Evolutionary conservation across 2,888 invertebrate species (phyloP), one percentile per base, ranked within the genome.

Genomic region (Dascillus cervinus): DNA sequence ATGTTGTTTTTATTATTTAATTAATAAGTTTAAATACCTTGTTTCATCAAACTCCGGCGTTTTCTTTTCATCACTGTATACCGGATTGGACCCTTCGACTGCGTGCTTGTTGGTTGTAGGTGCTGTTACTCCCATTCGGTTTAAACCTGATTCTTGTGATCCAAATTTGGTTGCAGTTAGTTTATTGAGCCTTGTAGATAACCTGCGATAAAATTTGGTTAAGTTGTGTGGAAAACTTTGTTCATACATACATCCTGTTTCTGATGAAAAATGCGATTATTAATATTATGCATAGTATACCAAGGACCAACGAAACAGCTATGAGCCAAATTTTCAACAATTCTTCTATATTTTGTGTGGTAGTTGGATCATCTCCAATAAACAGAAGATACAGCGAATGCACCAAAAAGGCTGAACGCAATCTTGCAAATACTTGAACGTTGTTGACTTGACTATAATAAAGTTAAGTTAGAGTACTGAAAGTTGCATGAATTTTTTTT

Each of bases 51-150:
- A 69, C 42, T 73, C 69, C 0, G 67, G 69, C 0, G 65, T 62
- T 27, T 64, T 69, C 22, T 68, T 51, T 34, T 65, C 62, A 37
- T 71, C 71, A 47, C 75, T 77, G 69, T 75, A 79, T 12, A 82
- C 73, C 2, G 82, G 81, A 64, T 82, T 82, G 26, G 81, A 77
- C 10, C 82, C 82, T 53, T 79, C 79, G 2, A 72, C 61, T 0
- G 82, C 76, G 61, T 79, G 77, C 43, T 74, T 73, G 64, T 84
- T 84, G 26, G 82, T 80, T 20, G 75, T 78, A 4, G 83, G 83
- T 1, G 69, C 64, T 13, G 56, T 52, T n/a, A 56, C 64, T 25
- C 62, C 63, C 8, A 61, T 60, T 46, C 71, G 69, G 62, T 76
- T 77, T 39, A 75, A 60, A 2, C 71, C 74, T 0, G 77, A 76